Evolutionary conservation across 2,113 vertebrate genomes (phyloP).

Genomic region (Microcebus tavaratra): DNA sequence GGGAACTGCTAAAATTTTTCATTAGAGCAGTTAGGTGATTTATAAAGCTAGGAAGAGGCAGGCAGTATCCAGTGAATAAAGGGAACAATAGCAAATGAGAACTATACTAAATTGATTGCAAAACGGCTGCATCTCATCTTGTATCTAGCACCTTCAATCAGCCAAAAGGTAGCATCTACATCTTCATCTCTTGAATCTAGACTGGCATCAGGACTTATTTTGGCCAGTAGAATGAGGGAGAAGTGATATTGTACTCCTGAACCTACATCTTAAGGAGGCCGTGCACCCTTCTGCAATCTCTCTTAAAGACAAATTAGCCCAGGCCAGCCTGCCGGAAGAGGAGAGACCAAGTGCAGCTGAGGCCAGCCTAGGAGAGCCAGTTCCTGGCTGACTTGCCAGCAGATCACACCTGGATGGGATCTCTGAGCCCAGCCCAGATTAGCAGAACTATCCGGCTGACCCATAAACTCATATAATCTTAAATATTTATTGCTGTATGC

Average conservation of each 20-base stretch:
- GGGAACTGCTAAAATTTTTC: conserved; percentile 23
- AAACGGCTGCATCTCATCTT: background rate
- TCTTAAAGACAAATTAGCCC: background rate
- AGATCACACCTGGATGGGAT: background rate
- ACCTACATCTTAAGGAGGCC: background rate
- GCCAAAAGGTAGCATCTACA: background rate
- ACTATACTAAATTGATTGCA: background rate
- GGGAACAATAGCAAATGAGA: background rate
- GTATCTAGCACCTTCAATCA: background rate
- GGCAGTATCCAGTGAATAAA: background rate
- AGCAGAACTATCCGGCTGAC: background rate
- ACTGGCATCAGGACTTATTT: background rate
- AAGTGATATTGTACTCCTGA: background rate
- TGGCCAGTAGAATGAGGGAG: background rate
- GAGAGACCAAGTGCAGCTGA: background rate
- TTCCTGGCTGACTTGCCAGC: background rate
- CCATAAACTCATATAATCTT: background rate
- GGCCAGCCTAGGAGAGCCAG: background rate
- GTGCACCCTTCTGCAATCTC: background rate
- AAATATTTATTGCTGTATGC: background rate
- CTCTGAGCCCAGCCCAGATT: background rate
- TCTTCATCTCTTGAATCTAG: background rate
- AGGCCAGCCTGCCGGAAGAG: background rate
- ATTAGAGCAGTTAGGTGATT: conserved; percentile 1
- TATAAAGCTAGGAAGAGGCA: background rate